Percentiles rank a stretch among this genome's conserved stretches.
Evolutionary conservation across 1,140 invertebrate species (phyloP).

Genomic region (Drosophila setifemur): DNA sequence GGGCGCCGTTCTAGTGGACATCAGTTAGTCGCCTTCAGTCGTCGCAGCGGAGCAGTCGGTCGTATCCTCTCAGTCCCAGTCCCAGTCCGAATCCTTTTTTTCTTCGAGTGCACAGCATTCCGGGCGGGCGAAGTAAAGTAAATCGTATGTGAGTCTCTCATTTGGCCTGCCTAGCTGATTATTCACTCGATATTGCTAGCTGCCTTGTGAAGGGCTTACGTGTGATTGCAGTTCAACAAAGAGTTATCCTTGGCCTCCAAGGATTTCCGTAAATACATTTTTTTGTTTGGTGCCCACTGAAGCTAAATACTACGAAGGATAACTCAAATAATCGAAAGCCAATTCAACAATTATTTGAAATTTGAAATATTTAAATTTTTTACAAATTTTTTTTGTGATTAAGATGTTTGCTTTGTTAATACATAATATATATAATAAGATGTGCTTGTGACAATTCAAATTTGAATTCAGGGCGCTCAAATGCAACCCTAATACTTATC

Average conservation of each 20-base stretch:
- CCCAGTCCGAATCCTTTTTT: background rate
- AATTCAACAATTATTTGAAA: background rate
- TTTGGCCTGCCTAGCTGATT: conserved; percentile 70
- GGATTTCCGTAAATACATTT: too few relatives aligned
- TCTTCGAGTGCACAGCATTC: background rate
- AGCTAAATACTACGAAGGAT: too few relatives aligned
- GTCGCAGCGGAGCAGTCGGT: background rate
- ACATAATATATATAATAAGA: too few relatives aligned
- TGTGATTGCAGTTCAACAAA: conserved; percentile 63
- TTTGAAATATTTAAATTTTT: background rate
- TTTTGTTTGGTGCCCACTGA: too few relatives aligned
- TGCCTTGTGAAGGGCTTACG: conserved; percentile 82
- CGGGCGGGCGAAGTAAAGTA: background rate
- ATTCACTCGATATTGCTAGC: conserved; percentile 70
- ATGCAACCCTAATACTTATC: background rate
- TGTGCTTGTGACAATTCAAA: too few relatives aligned
- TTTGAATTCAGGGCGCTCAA: background rate
- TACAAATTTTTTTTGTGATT: background rate
- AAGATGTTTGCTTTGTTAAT: too few relatives aligned
- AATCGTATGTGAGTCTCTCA: conserved; percentile 77
- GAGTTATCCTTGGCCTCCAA: too few relatives aligned
- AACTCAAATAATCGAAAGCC: too few relatives aligned
- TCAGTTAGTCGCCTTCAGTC: conserved; percentile 20
- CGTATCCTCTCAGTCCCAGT: too few relatives aligned
- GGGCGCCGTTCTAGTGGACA: background rate